Conservation (phyloP, 2,797 vertebrate genomes). For the Alfaro cultratus region DNA sequence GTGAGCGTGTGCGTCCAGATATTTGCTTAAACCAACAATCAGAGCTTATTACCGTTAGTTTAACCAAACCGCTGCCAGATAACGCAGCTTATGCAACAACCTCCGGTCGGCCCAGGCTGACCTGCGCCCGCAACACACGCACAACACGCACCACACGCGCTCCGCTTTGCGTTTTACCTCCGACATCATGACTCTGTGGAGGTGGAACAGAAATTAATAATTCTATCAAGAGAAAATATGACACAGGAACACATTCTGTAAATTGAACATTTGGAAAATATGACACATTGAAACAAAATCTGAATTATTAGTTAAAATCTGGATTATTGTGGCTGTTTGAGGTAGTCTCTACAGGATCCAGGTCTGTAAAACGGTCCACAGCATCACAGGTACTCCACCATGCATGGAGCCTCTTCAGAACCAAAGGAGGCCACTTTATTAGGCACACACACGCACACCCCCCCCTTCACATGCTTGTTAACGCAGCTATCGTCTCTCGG, state of each 20-base stretch:
- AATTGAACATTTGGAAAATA: not conserved
- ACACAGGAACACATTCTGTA: not conserved
- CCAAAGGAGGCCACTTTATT: too few relatives aligned
- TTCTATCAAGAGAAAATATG: constrained; percentile 29
- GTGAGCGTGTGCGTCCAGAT: not conserved
- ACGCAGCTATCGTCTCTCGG: not conserved
- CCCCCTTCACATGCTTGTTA: not conserved
- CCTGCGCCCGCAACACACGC: constrained; percentile 5
- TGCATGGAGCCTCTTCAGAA: not conserved
- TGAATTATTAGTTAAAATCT: not conserved
- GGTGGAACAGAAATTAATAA: constrained; percentile 33
- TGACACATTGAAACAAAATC: not conserved
- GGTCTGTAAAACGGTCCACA: not conserved
- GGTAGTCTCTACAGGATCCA: not conserved
- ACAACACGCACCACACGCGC: too few relatives aligned
- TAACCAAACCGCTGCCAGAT: constrained; percentile 10
- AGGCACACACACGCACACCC: not conserved
- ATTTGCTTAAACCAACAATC: constrained; percentile 9
- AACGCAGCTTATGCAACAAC: constrained; percentile 21
- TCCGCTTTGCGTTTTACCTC: constrained; percentile 6
- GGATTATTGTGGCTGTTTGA: not conserved
- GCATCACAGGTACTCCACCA: not conserved
- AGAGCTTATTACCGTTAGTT: not conserved
- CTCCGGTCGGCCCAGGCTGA: constrained; percentile 9
- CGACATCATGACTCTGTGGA: constrained; percentile 4